Evolutionary conservation across 35 echinoderm and acorn worm genomes (phyloP).

Genomic region (Ophiothrix spiculata): DNA sequence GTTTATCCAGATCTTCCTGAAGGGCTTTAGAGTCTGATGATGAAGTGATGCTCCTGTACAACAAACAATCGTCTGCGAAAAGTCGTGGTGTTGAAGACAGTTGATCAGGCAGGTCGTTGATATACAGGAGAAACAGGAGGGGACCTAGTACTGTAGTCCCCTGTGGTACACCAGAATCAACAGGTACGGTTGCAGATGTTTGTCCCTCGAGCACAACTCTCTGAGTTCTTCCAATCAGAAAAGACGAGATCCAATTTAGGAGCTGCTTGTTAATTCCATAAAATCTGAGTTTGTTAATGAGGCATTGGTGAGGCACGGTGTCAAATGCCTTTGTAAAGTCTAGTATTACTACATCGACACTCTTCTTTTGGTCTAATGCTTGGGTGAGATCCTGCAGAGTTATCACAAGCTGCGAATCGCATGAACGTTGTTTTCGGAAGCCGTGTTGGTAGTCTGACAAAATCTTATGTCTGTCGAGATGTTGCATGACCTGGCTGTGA

Average conservation of each 20-base stretch:
- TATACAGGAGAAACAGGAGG: too few relatives aligned
- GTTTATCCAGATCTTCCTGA: conserved; percentile 20
- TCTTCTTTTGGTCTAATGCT: too few relatives aligned
- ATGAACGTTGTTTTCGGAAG: conserved; percentile 6
- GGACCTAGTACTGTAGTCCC: conserved; percentile 35
- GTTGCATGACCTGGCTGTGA: conserved; percentile 18
- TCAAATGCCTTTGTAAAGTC: too few relatives aligned
- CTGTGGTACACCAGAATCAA: conserved; percentile 13
- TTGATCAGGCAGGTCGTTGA: too few relatives aligned
- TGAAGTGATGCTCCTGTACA: conserved; percentile 29
- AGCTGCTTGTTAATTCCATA: too few relatives aligned
- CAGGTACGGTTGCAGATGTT: too few relatives aligned
- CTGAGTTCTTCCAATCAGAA: too few relatives aligned
- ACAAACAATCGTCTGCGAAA: conserved; percentile 28
- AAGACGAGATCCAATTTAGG: conserved; percentile 1
- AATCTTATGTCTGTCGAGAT: conserved; percentile 6
- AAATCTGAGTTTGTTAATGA: conserved; percentile 22
- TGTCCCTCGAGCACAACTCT: too few relatives aligned
- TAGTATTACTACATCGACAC: too few relatives aligned
- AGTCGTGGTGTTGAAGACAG: conserved; percentile 22
- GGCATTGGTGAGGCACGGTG: conserved; percentile 17
- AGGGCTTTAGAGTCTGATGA: conserved; percentile 10
- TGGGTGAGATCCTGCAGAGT: conserved; percentile 14
- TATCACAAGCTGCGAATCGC: not conserved
- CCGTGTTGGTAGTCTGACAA: conserved; percentile 7